Conservation (phyloP, 1,140 invertebrate species). For the Paraescarpia echinospica region DNA sequence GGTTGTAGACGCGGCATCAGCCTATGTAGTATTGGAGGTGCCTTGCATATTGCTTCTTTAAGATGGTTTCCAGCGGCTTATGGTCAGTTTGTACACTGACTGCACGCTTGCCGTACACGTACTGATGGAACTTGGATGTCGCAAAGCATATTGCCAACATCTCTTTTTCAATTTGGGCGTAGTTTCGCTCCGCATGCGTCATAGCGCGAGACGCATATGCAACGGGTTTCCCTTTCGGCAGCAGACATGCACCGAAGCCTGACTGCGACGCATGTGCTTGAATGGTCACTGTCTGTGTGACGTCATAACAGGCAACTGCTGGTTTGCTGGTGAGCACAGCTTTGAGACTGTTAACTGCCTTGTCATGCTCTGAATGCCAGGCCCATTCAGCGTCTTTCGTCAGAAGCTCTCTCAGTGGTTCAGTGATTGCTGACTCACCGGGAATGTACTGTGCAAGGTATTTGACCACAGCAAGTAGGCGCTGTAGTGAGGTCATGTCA, state of each 20-base stretch:
- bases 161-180: slow-evolving; percentile 61
- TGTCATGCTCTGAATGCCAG: slow-evolving; percentile 21
- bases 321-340: slow-evolving; percentile 32
- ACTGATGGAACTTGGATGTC: slow-evolving; percentile 53
- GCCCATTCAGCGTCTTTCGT: slow-evolving; percentile 12
- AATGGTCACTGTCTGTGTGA: slow-evolving; percentile 32
- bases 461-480: slow-evolving; percentile 38
- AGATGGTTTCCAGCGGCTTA: slow-evolving; percentile 53
- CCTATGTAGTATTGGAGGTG: slow-evolving; percentile 54
- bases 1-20: slow-evolving; percentile 56
- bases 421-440: slow-evolving; percentile 17
- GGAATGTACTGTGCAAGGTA: slow-evolving; percentile 36
- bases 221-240: slow-evolving; percentile 58
- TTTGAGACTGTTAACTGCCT: slow-evolving; percentile 35
- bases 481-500: slow-evolving; percentile 31
- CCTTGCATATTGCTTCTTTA: slow-evolving; percentile 53
- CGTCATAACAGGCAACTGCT: slow-evolving; percentile 39
- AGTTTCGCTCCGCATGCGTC: slow-evolving; percentile 55
- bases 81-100: slow-evolving; percentile 45
- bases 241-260: slow-evolving; percentile 55
- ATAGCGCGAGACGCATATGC: slow-evolving; percentile 57
- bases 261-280: slow-evolving; percentile 39
- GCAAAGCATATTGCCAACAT: slow-evolving; percentile 59
- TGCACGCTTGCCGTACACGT: slow-evolving; percentile 45
- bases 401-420: slow-evolving; percentile 18